These are phyloP conservation scores for Heterotilapia buettikoferi DNA, from an alignment of 2,113 vertebrate genomes.

Conservation along the genomic window DNA sequence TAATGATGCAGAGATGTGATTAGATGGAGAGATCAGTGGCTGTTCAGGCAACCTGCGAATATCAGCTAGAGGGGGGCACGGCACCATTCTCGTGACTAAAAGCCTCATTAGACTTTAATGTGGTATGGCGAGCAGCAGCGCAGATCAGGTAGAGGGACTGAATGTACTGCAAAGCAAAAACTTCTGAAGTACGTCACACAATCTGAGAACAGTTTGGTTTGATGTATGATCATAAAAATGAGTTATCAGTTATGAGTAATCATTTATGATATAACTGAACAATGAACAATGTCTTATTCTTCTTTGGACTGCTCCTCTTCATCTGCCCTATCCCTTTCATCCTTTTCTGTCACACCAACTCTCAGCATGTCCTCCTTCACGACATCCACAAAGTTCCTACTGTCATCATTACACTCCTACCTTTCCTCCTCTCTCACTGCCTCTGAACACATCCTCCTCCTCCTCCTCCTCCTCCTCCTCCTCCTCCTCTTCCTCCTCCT, in stretches of 20 bases:
- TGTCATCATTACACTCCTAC: background rate
- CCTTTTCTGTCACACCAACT: background rate
- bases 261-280: background rate
- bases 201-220: background rate
- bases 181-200: background rate
- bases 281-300: background rate
- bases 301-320: background rate
- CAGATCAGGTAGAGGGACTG: background rate
- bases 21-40: background rate
- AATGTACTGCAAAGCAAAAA: background rate
- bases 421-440: background rate
- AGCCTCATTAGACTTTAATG: slow-evolving; percentile 6
- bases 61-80: background rate
- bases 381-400: background rate
- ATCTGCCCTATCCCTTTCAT: background rate
- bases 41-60: background rate
- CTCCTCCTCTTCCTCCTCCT: background rate
- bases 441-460: background rate
- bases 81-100: background rate
- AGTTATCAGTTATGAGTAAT: background rate
- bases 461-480: background rate
- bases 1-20: slow-evolving; percentile 4
- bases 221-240: background rate
- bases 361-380: background rate
- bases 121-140: background rate